Evolutionary conservation across 2,113 vertebrate species (phyloP).

Genomic region (Ptilonorhynchus violaceus): DNA sequence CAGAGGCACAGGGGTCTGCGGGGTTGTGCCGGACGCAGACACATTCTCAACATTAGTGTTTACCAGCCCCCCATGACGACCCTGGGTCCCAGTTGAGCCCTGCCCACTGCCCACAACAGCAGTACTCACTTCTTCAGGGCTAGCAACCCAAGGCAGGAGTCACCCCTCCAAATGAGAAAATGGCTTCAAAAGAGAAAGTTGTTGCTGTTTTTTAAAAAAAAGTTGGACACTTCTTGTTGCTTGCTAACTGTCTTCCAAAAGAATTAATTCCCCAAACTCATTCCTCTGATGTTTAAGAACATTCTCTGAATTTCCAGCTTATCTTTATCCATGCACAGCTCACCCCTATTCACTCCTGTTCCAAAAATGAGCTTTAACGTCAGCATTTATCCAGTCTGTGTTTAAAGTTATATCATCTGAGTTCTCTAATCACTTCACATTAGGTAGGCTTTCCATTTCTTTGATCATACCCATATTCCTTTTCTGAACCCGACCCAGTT

Average conservation of each 20-base stretch:
- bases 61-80: not conserved
- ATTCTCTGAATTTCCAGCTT: constrained; percentile 15
- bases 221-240: not conserved
- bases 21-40: fast-evolving
- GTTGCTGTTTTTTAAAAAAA: not conserved
- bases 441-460: not conserved
- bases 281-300: constrained; percentile 15
- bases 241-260: not conserved
- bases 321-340: constrained; percentile 17
- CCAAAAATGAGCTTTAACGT: constrained; percentile 25
- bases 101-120: not conserved
- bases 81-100: not conserved
- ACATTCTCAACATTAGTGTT: not conserved
- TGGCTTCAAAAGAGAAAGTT: not conserved
- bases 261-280: not conserved
- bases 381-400: not conserved
- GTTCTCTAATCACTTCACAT: constrained; percentile 27
- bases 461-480: not conserved
- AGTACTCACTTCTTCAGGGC: not conserved
- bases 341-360: not conserved
- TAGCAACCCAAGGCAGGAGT: not conserved
- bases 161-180: not conserved
- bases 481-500: not conserved
- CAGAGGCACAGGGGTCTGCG: not conserved
- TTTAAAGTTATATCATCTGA: not conserved